Base-by-base conservation (phyloP, 2,888 invertebrate species). In the Alsophila aescularia region DNA sequence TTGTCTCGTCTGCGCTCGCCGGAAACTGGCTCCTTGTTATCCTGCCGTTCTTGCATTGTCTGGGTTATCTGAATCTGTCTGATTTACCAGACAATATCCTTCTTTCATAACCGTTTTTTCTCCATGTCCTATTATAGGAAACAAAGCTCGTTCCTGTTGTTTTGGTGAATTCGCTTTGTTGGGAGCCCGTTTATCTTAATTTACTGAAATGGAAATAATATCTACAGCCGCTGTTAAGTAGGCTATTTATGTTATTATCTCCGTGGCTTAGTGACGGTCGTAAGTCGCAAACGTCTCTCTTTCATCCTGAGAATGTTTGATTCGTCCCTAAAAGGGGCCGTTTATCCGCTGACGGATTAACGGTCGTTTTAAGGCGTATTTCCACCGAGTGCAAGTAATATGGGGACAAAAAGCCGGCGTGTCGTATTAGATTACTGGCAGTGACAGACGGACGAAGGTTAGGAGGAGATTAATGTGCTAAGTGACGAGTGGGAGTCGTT, bases 381-480 rank as follows among this genome's bases (percentile, higher is more conserved):
- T 79, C 81, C 75, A 75, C 77, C 71, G 75, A 85, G 79, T 82
- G 79, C 83, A 75, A 79, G 83, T 85, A 87, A 85, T 87, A 82
- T 78, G 79, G 85, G 83, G 79, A 86, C 85, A 88, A 87, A 90
- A 90, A 91, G 87, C 81, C 83, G 80, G 88, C 87, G 87, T 89
- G 89, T 88, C 90, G 87, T 87, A 90, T 90, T 89, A 88, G 89
- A 91, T 91, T 91, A 90, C 83, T 81, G 86, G 77, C 85, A 78
- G 82, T 87, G 90, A 88, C 87, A 85, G 88, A 87, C 85, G 83
- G 85, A 85, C 83, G 85, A 83, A 87, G 76, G 82, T 83, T 84
- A 78, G 77, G 77, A 73, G 72, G 83, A 89, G 89, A 91, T 90
- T 89, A 90, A 90, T 91, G 90, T 79, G 81, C 85, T 83, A 84